These are phyloP conservation scores for Thymelicus acteon DNA, from an alignment of 2,888 invertebrate species.

Conservation along the genomic window DNA sequence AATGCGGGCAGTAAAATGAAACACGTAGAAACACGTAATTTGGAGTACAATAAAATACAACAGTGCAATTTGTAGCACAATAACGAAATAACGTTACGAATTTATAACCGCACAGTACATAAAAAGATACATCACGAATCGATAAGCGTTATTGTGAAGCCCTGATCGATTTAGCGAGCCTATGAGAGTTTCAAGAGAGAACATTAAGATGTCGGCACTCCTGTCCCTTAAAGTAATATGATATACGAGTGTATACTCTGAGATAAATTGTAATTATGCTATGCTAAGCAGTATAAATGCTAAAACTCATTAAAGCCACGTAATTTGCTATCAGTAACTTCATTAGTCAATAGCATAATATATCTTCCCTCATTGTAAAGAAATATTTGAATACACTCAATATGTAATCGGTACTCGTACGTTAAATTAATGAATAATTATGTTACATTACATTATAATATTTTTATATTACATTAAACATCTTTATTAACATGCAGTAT, in stretches of 20 bases:
- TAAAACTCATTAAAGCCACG: slow-evolving; percentile 44
- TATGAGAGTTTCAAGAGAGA: slow-evolving; percentile 51
- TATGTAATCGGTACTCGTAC: not conserved
- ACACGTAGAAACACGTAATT: slow-evolving; percentile 39
- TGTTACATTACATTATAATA: too few species aligned
- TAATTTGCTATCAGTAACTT: slow-evolving; percentile 47
- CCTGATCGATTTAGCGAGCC: slow-evolving; percentile 65
- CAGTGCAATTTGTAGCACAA: slow-evolving; percentile 58
- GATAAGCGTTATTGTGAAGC: slow-evolving; percentile 53
- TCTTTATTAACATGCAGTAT: too few species aligned
- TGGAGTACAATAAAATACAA: slow-evolving; percentile 51
- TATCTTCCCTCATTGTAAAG: slow-evolving; percentile 20
- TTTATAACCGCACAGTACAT: slow-evolving; percentile 53
- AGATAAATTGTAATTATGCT: slow-evolving; percentile 58
- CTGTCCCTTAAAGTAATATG: slow-evolving; percentile 46
- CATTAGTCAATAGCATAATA: slow-evolving; percentile 34
- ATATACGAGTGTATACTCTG: slow-evolving; percentile 55
- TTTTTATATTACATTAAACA: too few species aligned
- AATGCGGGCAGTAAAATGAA: slow-evolving; percentile 20
- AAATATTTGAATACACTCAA: slow-evolving; percentile 11
- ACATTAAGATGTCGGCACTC: slow-evolving; percentile 57
- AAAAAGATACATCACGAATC: slow-evolving; percentile 63
- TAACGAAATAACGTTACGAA: slow-evolving; percentile 61
- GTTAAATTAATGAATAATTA: slow-evolving; percentile 12
- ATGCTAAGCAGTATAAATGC: slow-evolving; percentile 47